Conservation (phyloP, 2,888 invertebrate genomes). For the Lepidonotus clava region DNA sequence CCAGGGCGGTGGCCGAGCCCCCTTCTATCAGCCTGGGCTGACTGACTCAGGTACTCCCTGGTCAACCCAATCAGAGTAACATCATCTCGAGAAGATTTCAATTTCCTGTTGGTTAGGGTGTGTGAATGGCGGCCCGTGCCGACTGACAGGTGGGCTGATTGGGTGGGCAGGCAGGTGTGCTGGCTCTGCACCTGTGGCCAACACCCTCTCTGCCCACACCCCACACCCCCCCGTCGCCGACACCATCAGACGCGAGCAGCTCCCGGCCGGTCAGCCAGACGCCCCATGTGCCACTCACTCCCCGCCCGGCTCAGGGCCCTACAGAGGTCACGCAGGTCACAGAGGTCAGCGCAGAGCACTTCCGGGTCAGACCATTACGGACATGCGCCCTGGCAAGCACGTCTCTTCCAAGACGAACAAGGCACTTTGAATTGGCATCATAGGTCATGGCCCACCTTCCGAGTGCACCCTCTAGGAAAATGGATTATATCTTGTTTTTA, state of each 20-base stretch:
- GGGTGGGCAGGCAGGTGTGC: slow-evolving; percentile 20
- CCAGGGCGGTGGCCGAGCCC: too few relatives aligned
- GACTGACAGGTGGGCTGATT: slow-evolving; percentile 31
- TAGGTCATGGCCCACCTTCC: not conserved
- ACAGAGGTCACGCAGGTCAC: not conserved
- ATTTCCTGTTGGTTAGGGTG: slow-evolving; percentile 37
- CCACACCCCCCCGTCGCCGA: not conserved
- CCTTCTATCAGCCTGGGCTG: not conserved
- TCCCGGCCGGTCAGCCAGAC: not conserved
- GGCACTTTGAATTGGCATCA: not conserved
- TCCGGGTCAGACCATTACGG: slow-evolving; percentile 18
- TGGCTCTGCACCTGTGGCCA: too few relatives aligned
- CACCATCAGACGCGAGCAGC: not conserved
- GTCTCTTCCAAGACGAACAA: not conserved
- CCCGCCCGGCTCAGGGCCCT: too few relatives aligned
- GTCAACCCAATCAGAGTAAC: slow-evolving; percentile 32
- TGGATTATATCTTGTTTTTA: not conserved
- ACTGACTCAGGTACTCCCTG: not conserved
- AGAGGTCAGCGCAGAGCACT: not conserved
- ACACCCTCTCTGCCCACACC: too few relatives aligned
- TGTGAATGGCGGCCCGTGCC: not conserved
- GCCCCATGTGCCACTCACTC: not conserved
- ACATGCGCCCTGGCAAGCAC: not conserved
- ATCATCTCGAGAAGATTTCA: slow-evolving; percentile 45
- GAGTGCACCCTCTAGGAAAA: not conserved